A percentile compares a stretch with the other conserved stretches of the same genome.
These are phyloP conservation scores for Vanessa atalanta DNA, from an alignment of 1,140 invertebrate species.

Conservation along the genomic window DNA sequence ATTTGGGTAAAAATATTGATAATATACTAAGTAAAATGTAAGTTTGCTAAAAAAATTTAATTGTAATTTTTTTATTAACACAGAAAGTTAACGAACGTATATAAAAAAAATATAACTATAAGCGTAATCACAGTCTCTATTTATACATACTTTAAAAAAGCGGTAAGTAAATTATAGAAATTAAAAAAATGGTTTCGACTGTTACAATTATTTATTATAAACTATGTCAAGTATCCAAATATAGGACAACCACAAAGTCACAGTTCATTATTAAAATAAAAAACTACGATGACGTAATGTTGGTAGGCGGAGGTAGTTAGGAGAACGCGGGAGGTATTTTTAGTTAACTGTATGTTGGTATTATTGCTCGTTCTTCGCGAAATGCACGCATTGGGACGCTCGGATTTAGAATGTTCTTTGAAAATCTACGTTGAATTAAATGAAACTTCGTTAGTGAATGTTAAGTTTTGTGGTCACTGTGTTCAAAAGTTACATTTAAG, in stretches of 20 bases:
- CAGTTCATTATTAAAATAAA: slow-evolving; percentile 2
- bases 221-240: slow-evolving; percentile 1
- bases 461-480: slow-evolving; percentile 52
- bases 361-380: slow-evolving; percentile 69
- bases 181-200: too few species aligned
- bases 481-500: slow-evolving; percentile 53
- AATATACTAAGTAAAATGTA: too few species aligned
- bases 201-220: too few species aligned
- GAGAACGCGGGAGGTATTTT: slow-evolving; percentile 54
- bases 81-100: too few species aligned
- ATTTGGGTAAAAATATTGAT: too few species aligned
- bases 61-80: too few species aligned
- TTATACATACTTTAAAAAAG: too few species aligned
- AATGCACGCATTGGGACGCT: slow-evolving; percentile 79
- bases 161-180: too few species aligned
- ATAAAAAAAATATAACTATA: too few species aligned
- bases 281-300: slow-evolving; percentile 35
- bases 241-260: neutral
- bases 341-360: slow-evolving; percentile 61
- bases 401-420: slow-evolving; percentile 77
- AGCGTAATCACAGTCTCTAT: too few species aligned
- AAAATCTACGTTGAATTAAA: slow-evolving; percentile 72
- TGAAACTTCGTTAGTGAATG: slow-evolving; percentile 61
- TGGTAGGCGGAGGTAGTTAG: slow-evolving; percentile 32
- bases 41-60: too few species aligned